phyloP scores from a whole-genome alignment of 2,113 vertebrate species.

The Chionomys nivalis region DNA sequence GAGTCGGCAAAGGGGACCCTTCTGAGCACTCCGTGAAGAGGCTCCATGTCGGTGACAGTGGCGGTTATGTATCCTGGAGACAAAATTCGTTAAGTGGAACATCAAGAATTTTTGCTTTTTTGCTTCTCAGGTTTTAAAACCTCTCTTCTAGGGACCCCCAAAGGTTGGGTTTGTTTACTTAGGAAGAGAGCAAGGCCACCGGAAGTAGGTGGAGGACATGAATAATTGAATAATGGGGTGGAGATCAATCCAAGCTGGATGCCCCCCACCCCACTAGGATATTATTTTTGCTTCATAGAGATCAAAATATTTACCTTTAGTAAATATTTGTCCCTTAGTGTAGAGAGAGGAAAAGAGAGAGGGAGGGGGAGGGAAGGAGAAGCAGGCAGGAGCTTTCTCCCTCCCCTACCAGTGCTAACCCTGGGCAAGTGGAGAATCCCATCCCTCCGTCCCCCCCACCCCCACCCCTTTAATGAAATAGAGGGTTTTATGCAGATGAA shows the following conservation, averaged over 20 bases:
- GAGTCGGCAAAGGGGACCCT: neutral
- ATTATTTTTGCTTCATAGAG: slow-evolving; percentile 58
- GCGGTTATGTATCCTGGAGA: neutral
- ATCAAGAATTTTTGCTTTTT: neutral
- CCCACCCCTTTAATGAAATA: neutral
- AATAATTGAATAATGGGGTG: neutral
- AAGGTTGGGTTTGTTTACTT: neutral
- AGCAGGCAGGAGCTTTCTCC: neutral
- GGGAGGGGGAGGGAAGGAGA: too few species aligned
- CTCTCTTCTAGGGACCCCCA: neutral
- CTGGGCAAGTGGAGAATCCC: neutral
- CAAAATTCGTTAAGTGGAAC: neutral
- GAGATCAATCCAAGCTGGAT: neutral
- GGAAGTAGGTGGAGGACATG: slow-evolving; percentile 40
- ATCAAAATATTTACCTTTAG: slow-evolving; percentile 60
- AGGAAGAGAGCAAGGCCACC: neutral
- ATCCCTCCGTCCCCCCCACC: too few species aligned
- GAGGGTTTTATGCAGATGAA: neutral
- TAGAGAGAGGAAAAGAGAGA: neutral
- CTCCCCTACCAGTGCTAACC: neutral
- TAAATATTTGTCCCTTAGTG: slow-evolving; percentile 66
- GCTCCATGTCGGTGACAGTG: neutral
- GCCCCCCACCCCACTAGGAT: neutral
- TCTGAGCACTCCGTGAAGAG: neutral
- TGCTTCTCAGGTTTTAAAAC: neutral